These are phyloP conservation scores for Bos indicus DNA, from an alignment of 2,113 vertebrate species.

Conservation along the genomic window DNA sequence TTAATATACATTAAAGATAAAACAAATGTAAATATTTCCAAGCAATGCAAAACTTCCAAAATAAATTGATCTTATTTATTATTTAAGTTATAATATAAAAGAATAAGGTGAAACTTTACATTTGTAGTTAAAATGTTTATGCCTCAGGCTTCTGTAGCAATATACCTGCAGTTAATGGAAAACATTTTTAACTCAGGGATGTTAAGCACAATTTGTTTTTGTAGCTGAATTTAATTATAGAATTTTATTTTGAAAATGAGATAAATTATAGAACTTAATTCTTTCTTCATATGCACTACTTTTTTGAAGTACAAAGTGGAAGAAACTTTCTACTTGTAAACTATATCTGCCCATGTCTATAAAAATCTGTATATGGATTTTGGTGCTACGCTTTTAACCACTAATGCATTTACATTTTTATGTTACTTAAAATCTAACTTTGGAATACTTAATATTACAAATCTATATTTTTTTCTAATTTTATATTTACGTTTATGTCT, in stretches of 20 bases:
- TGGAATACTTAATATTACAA: neutral
- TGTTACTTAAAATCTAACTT: neutral
- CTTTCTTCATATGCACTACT: neutral
- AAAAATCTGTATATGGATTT: neutral
- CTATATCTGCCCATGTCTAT: neutral
- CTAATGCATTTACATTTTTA: neutral
- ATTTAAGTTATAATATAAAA: conserved; percentile 38
- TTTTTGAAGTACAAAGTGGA: neutral
- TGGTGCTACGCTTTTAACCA: neutral
- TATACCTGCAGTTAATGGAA: conserved; percentile 17
- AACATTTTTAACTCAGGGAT: conserved; percentile 7
- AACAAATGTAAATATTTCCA: conserved; percentile 6
- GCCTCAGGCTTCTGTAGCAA: conserved; percentile 32
- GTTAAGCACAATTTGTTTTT: neutral
- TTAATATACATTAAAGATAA: conserved; percentile 38
- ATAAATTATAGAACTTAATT: neutral
- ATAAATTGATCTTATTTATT: conserved; percentile 6
- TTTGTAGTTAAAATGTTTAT: conserved; percentile 60
- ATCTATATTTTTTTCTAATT: neutral
- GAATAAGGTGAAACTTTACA: neutral
- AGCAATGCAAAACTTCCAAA: conserved; percentile 25
- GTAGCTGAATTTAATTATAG: conserved; percentile 44
- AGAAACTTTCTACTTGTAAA: neutral
- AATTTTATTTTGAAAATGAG: conserved; percentile 58
- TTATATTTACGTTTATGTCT: neutral